phyloP scores from a whole-genome alignment of 2,113 vertebrate species.

The Morone saxatilis region DNA sequence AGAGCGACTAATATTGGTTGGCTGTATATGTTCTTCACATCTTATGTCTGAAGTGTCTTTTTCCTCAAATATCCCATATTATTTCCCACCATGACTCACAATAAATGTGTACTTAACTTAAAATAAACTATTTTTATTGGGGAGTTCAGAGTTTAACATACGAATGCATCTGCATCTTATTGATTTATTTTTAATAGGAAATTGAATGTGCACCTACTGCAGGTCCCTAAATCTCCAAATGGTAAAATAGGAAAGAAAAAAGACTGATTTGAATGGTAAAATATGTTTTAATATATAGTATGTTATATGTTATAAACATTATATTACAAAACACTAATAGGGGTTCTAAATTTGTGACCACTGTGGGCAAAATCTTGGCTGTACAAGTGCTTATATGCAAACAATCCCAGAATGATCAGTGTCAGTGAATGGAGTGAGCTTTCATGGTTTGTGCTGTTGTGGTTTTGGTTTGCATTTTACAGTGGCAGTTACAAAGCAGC shows the following conservation, averaged over 20 bases:
- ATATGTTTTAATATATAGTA: neutral
- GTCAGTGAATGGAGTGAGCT: neutral
- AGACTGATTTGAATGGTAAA: neutral
- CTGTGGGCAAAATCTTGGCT: neutral
- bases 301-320: too few species aligned
- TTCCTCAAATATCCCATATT: neutral
- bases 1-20: neutral
- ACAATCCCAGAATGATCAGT: neutral
- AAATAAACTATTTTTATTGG: too few species aligned
- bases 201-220: neutral
- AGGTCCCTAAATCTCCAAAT: neutral
- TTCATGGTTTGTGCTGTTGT: neutral
- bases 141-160: too few species aligned
- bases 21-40: neutral
- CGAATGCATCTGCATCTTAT: too few species aligned
- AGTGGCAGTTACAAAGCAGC: neutral
- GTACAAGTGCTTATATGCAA: neutral
- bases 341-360: neutral
- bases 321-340: neutral
- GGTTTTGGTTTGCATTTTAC: neutral
- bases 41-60: too few species aligned
- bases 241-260: neutral
- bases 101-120: too few species aligned
- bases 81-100: too few species aligned
- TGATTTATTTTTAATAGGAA: neutral